These are phyloP conservation scores for Drosophila arizonae DNA, from an alignment of 1,140 invertebrate genomes.

Conservation along the genomic window DNA sequence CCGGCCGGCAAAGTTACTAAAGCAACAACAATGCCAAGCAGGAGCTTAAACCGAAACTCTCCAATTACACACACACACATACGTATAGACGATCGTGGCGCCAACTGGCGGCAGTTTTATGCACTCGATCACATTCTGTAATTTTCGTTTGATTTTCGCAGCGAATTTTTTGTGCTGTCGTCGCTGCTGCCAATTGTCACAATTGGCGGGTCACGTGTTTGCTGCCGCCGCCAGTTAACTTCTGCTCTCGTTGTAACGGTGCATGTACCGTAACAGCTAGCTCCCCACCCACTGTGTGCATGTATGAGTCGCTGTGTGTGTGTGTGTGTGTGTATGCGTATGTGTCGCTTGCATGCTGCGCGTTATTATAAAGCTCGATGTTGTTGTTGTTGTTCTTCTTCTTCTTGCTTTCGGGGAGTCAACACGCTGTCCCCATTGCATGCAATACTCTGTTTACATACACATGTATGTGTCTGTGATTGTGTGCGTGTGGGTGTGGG, in stretches of 20 bases:
- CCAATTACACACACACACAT: neutral
- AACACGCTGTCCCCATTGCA: constrained; percentile 55
- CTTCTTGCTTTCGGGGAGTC: constrained; percentile 55
- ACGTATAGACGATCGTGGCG: constrained; percentile 14
- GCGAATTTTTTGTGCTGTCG: constrained; percentile 43
- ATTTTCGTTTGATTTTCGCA: constrained; percentile 36
- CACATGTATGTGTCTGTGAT: constrained; percentile 5
- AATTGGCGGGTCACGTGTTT: constrained; percentile 79
- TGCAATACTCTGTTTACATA: constrained; percentile 56
- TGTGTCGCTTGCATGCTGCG: constrained; percentile 73
- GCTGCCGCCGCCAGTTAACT: constrained; percentile 74
- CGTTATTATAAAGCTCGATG: constrained; percentile 54
- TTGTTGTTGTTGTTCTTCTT: constrained; percentile 43
- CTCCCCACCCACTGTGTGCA: constrained; percentile 8
- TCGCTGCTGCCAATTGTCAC: constrained; percentile 73
- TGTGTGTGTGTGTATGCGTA: constrained; percentile 15
- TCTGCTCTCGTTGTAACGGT: constrained; percentile 78
- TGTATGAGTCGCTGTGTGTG: constrained; percentile 14
- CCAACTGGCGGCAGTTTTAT: constrained; percentile 22
- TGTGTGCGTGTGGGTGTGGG: constrained; percentile 62
- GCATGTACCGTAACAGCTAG: constrained; percentile 57
- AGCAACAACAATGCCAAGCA: constrained; percentile 14
- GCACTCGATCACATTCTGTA: constrained; percentile 30
- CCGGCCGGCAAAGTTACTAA: constrained; percentile 17
- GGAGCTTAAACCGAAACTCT: constrained; percentile 2